Conservation (phyloP, 2,888 invertebrate species). For the Gastracanthus pulcherrimus region DNA sequence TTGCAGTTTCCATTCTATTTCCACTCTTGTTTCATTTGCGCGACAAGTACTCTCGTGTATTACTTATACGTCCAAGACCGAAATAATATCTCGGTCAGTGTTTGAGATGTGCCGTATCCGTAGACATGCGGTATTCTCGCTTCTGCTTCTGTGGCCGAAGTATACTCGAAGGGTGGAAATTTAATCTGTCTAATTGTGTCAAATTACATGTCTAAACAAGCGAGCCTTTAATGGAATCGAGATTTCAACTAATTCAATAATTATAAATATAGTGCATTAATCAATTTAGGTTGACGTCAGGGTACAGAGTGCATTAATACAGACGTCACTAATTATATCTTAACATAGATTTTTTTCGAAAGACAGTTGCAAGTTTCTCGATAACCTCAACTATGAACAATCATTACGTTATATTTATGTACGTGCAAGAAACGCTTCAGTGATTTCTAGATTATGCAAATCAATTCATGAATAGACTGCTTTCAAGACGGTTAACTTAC, state of each 20-base stretch:
- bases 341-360: too few relatives aligned
- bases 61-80: slow-evolving; percentile 34
- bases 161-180: slow-evolving; percentile 9
- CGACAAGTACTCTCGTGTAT: slow-evolving; percentile 18
- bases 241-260: too few relatives aligned
- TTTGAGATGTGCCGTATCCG: slow-evolving; percentile 37
- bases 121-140: too few relatives aligned
- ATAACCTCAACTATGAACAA: too few relatives aligned
- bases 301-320: too few relatives aligned
- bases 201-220: too few relatives aligned
- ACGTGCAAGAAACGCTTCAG: not conserved
- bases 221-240: too few relatives aligned
- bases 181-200: too few relatives aligned
- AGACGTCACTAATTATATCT: too few relatives aligned
- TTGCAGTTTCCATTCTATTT: slow-evolving; percentile 55
- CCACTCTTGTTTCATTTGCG: slow-evolving; percentile 50
- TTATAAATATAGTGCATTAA: too few relatives aligned
- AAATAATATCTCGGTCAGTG: slow-evolving; percentile 57
- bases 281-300: too few relatives aligned
- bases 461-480: not conserved
- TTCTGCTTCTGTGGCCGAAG: not conserved
- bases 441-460: slow-evolving; percentile 26
- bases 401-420: not conserved
- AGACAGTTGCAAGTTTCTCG: too few relatives aligned
- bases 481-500: slow-evolving; percentile 10